Evolutionary conservation across 2,888 invertebrate species (phyloP), one percentile per base, ranked within the genome.

Genomic region (Leptopterna dolabrata): DNA sequence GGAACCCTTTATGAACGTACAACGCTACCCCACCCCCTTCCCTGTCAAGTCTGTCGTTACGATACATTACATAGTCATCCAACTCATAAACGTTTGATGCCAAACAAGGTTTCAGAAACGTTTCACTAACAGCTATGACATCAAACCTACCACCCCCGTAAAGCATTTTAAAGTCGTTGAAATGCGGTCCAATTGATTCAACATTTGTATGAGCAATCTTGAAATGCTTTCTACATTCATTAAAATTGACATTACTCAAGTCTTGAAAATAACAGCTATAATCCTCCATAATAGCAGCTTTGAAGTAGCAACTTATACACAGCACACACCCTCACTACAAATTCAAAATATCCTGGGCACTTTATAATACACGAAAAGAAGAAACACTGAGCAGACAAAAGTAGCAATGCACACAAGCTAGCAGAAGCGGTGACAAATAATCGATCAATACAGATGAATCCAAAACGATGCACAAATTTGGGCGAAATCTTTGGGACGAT

Each of bases 1-100:
- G 30, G 11, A 83, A 24, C 2, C 83, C 24, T 71, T 70, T 30
- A 24, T 83, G 83, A 13, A 83, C 83, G 29, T 19, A 83, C 11
- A 83, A 41, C 14, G 83, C 83, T 24, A 83, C 83, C 1, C 83
- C 83, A 14, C 83, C 71, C 2, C 83, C 83, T 24, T 83, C 83
- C 16, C 70, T 83, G 19, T 24, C 71, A 11, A 71, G 19, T 24
- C 82, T 11, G 36, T 82, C 82, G 29, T 82, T 82, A 6, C 82
- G 82, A 70, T 51, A 82, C 14, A 82, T n/a, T 70, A n/a, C 11
- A 63, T 82, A 82, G 70, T 82, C 30, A 27, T 29, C 24, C 30
- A 83, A 24, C 14, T 83, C 11, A 24, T n/a, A 83, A 30, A 27
- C 36, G 4, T 70, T 7, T 3, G 83, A 83, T 6, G 70, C 6